Evolutionary conservation across 2,888 invertebrate species (phyloP).

Genomic region (Phyllotreta cruciferae): DNA sequence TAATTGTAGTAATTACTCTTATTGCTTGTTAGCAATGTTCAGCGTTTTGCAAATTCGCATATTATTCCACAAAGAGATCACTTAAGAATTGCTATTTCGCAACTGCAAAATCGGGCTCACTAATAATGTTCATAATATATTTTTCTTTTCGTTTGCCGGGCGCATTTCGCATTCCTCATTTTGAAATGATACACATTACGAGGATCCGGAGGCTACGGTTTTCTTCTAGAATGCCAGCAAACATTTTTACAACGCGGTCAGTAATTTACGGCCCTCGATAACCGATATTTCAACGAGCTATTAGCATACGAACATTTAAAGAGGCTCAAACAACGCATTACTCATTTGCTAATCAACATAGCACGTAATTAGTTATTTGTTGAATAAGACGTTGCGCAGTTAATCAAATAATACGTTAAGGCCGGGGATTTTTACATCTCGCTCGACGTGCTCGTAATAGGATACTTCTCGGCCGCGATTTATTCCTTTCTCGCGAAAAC

Average conservation of each 20-base stretch:
- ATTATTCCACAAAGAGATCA: background rate
- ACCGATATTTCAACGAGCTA: constrained; percentile 49
- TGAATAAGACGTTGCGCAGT: constrained; percentile 50
- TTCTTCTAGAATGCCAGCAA: constrained; percentile 40
- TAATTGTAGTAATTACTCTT: too few species aligned
- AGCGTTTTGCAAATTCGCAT: background rate
- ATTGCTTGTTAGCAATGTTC: too few species aligned
- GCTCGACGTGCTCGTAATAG: constrained; percentile 37
- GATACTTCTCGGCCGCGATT: constrained; percentile 30
- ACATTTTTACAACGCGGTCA: constrained; percentile 41
- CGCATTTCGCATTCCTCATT: constrained; percentile 5
- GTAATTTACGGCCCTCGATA: constrained; percentile 50
- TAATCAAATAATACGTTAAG: constrained; percentile 42
- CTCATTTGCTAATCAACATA: constrained; percentile 54
- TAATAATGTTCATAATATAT: constrained; percentile 11
- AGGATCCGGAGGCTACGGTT: constrained; percentile 38
- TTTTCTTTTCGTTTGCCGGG: background rate
- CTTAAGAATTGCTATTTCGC: constrained; percentile 5
- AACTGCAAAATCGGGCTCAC: constrained; percentile 2
- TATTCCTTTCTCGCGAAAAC: constrained; percentile 23
- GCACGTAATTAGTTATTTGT: constrained; percentile 54
- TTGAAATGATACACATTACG: constrained; percentile 38
- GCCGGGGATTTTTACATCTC: constrained; percentile 23
- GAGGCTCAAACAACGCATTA: constrained; percentile 50
- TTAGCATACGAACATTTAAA: constrained; percentile 46